Percentiles rank a stretch among this genome's conserved stretches.
phyloP scores from a whole-genome alignment of 2,888 invertebrate genomes.

The Andrena chrysosceles region DNA sequence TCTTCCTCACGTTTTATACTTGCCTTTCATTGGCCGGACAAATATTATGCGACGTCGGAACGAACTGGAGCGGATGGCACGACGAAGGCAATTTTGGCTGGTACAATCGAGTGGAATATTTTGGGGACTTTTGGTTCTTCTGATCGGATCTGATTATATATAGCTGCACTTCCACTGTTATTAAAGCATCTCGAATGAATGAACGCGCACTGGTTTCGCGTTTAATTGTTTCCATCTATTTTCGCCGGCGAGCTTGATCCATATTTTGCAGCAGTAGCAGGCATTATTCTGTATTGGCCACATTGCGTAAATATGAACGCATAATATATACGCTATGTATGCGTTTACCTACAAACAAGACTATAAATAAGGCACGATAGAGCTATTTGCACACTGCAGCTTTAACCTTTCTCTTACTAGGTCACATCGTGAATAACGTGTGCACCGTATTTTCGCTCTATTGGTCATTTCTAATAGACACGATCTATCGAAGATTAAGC shows the following conservation, averaged over 20 bases:
- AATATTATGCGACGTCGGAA: not conserved
- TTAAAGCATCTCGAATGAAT: not conserved
- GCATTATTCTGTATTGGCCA: not conserved
- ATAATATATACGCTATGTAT: not conserved
- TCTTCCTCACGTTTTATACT: not conserved
- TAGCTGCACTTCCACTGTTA: no score
- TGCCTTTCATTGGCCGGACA: not conserved
- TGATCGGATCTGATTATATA: no score
- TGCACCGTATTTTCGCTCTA: not conserved
- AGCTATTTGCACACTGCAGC: not conserved
- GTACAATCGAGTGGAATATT: no score
- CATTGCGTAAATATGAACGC: not conserved
- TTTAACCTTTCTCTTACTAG: not conserved
- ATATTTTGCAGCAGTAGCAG: not conserved
- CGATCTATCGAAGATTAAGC: not conserved
- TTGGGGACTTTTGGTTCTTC: no score
- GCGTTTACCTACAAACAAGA: not conserved
- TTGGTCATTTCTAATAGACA: not conserved
- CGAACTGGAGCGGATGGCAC: not conserved
- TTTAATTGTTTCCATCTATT: conserved; percentile 8
- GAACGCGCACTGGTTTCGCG: not conserved
- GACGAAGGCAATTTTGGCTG: no score
- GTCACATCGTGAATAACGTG: not conserved
- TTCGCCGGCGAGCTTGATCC: not conserved
- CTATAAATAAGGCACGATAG: conserved; percentile 1